These are phyloP conservation scores for Chrysina gloriosa DNA, from an alignment of 2,888 invertebrate genomes.

Conservation along the genomic window DNA sequence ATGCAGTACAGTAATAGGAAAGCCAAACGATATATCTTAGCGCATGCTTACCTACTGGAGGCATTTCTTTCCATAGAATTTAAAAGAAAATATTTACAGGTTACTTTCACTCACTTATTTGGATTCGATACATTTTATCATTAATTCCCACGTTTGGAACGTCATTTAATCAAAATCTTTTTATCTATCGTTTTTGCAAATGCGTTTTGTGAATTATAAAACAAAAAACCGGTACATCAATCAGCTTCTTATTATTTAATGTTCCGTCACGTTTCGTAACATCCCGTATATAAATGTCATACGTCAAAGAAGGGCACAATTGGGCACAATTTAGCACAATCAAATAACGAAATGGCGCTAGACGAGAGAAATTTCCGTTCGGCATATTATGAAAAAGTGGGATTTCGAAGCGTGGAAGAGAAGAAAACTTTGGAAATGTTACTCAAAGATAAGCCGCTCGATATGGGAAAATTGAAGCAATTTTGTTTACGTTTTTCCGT, in stretches of 20 bases:
- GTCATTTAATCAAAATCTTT: no score
- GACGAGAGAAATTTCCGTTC: constrained; percentile 86
- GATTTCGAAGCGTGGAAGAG: constrained; percentile 90
- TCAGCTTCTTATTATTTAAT: no score
- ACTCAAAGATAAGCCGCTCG: constrained; percentile 85
- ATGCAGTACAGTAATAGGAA: not conserved
- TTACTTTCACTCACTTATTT: no score
- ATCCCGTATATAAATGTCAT: not conserved
- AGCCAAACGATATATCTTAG: not conserved
- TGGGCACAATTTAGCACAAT: not conserved
- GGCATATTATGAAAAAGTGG: constrained; percentile 87
- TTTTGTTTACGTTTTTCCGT: constrained; percentile 88
- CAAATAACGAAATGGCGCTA: constrained; percentile 63
- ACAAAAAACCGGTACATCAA: no score
- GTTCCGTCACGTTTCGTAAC: not conserved
- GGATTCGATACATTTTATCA: no score
- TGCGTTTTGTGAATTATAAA: no score
- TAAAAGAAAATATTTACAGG: no score
- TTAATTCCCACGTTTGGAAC: no score
- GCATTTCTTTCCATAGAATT: no score
- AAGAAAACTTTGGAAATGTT: constrained; percentile 91
- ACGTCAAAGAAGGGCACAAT: not conserved
- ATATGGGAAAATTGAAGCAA: constrained; percentile 82
- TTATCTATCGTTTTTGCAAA: no score
- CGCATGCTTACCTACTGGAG: not conserved